Conservation (phyloP, 2,888 invertebrate genomes). For the Watsonalla cultraria region DNA sequence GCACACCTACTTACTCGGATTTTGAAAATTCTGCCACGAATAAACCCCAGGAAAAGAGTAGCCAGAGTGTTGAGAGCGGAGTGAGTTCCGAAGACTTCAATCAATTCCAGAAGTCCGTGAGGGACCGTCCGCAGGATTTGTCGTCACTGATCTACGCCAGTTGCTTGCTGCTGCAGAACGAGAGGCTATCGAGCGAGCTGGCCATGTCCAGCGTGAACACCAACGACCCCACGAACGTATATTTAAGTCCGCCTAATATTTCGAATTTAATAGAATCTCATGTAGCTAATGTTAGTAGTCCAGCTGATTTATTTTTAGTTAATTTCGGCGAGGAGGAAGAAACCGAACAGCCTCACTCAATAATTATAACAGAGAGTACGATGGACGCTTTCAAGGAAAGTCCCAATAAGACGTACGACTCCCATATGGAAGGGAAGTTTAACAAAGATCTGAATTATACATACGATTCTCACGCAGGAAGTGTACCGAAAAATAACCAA, state of each 20-base stretch:
- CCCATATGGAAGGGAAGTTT: slow-evolving; percentile 28
- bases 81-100: slow-evolving; percentile 55
- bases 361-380: slow-evolving; percentile 62
- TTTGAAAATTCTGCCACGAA: slow-evolving; percentile 50
- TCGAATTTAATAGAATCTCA: slow-evolving; percentile 66
- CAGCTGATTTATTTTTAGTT: slow-evolving; percentile 42
- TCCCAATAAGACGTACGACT: slow-evolving; percentile 41
- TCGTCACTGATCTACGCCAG: slow-evolving; percentile 54
- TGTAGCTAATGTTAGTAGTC: slow-evolving; percentile 39
- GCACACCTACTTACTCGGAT: slow-evolving; percentile 50
- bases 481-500: neutral
- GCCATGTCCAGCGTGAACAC: slow-evolving; percentile 22
- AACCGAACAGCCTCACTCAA: slow-evolving; percentile 68
- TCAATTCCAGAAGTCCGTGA: slow-evolving; percentile 51
- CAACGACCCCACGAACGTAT: slow-evolving; percentile 6
- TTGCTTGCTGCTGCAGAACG: slow-evolving; percentile 47
- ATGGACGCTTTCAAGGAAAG: slow-evolving; percentile 41
- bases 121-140: slow-evolving; percentile 54
- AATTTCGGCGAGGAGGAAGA: slow-evolving; percentile 60
- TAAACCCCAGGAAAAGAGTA: slow-evolving; percentile 56
- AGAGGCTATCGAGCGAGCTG: slow-evolving; percentile 39
- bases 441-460: slow-evolving; percentile 31
- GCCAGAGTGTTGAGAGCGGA: slow-evolving; percentile 46
- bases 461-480: slow-evolving; percentile 38
- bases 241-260: slow-evolving; percentile 46